Conservation (phyloP, 2,888 invertebrate genomes). For the Andrena bucephala region DNA sequence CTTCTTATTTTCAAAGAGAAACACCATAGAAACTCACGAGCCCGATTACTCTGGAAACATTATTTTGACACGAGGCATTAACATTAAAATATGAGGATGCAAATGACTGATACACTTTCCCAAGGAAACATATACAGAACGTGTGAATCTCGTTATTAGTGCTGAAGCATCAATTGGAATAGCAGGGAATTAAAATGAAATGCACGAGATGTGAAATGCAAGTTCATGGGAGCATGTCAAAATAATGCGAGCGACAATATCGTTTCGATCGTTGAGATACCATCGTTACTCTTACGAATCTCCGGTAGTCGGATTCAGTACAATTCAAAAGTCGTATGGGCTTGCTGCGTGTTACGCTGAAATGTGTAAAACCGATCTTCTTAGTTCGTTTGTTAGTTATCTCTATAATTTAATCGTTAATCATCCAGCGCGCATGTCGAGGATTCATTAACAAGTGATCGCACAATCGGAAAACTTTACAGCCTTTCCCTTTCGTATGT, state of each 20-base stretch:
- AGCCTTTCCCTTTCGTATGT: slow-evolving; percentile 46
- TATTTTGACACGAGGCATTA: slow-evolving; percentile 43
- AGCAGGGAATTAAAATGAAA: neutral
- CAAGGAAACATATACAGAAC: neutral
- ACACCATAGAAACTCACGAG: slow-evolving; percentile 19
- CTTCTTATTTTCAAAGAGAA: neutral
- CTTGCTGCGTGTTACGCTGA: slow-evolving; percentile 41
- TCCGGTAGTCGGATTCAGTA: neutral
- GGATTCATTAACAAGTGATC: slow-evolving; percentile 22
- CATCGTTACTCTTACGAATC: slow-evolving; percentile 9
- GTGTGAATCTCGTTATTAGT: too few relatives aligned
- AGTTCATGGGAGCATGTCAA: slow-evolving; percentile 37
- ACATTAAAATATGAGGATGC: slow-evolving; percentile 61
- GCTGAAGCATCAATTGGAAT: neutral
- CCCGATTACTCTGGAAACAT: slow-evolving; percentile 26
- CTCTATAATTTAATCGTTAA: slow-evolving; percentile 19
- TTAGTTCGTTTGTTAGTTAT: neutral
- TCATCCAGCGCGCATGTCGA: slow-evolving; percentile 19
- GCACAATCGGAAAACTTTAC: slow-evolving; percentile 42
- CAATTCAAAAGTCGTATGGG: slow-evolving; percentile 56
- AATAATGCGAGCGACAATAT: slow-evolving; percentile 37
- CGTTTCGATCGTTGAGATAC: neutral
- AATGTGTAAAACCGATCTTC: slow-evolving; percentile 4
- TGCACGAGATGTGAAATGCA: slow-evolving; percentile 6
- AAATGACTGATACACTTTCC: slow-evolving; percentile 62